phyloP scores from a whole-genome alignment of 2,797 vertebrate genomes.

The Cheirogaleus major region DNA sequence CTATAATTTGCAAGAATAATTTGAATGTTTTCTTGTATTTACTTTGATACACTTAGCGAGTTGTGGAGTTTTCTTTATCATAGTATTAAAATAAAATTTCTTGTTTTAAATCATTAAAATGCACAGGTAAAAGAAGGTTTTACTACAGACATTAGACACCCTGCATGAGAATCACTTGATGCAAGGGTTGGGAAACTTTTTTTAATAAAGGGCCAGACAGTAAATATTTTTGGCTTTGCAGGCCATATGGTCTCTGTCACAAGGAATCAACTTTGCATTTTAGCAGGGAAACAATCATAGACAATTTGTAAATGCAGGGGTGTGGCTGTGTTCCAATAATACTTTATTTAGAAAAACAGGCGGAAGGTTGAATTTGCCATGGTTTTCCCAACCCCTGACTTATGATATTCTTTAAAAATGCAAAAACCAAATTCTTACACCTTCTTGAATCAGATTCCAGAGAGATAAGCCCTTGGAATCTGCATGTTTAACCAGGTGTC shows the following conservation, averaged over 20 bases:
- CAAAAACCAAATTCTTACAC: background rate
- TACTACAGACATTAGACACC: background rate
- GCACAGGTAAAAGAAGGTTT: constrained; percentile 21
- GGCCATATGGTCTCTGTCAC: background rate
- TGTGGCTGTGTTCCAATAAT: background rate
- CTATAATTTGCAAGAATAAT: constrained; percentile 14
- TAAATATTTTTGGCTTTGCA: constrained; percentile 17
- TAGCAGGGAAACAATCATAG: background rate
- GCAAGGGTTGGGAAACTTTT: background rate
- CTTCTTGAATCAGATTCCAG: background rate
- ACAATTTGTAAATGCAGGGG: background rate
- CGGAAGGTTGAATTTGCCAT: background rate
- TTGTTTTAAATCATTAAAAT: constrained; percentile 33
- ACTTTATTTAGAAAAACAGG: constrained; percentile 1
- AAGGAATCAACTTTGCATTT: background rate
- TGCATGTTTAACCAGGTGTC: background rate
- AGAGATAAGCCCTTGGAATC: background rate
- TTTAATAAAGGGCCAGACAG: background rate
- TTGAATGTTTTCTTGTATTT: constrained; percentile 7
- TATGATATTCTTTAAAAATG: background rate
- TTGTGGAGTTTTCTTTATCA: constrained; percentile 4
- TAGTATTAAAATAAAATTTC: constrained; percentile 44
- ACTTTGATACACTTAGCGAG: background rate
- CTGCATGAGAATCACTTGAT: background rate
- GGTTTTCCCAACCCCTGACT: background rate